Conservation (phyloP, 2,888 invertebrate species). For the Lingula anatina region DNA sequence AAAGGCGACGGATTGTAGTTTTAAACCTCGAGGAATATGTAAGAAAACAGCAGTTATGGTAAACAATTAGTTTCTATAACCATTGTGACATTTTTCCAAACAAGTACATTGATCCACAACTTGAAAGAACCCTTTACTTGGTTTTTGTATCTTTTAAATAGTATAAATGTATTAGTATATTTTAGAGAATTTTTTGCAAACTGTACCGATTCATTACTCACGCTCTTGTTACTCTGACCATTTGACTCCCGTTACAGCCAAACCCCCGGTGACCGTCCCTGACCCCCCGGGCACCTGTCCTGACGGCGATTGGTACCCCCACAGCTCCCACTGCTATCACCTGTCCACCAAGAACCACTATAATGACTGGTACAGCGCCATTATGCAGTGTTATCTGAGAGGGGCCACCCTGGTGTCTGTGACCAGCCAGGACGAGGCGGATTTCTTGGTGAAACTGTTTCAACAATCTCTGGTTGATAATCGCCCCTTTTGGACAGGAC, state of each 20-base stretch:
- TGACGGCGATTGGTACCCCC: constrained; percentile 12
- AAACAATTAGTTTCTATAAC: too few relatives aligned
- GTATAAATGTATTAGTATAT: too few relatives aligned
- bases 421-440: constrained; percentile 12
- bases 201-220: too few relatives aligned
- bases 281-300: constrained; percentile 14
- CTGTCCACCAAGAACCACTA: background rate
- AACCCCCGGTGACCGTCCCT: constrained; percentile 8
- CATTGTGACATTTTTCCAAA: too few relatives aligned
- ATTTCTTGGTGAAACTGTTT: constrained; percentile 8
- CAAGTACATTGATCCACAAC: too few relatives aligned
- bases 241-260: constrained; percentile 5
- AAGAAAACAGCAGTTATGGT: too few relatives aligned
- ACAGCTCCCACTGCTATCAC: constrained; percentile 18
- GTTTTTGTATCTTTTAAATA: too few relatives aligned
- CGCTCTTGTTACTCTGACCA: too few relatives aligned
- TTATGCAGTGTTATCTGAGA: constrained; percentile 10
- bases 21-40: too few relatives aligned
- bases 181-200: too few relatives aligned
- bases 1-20: too few relatives aligned
- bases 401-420: constrained; percentile 19
- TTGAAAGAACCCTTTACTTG: too few relatives aligned
- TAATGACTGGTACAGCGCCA: constrained; percentile 15
- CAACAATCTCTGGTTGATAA: background rate
- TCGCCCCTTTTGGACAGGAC: background rate